Evolutionary conservation across 2,113 vertebrate genomes (phyloP).

Genomic region (Beaufortia kweichowensis): DNA sequence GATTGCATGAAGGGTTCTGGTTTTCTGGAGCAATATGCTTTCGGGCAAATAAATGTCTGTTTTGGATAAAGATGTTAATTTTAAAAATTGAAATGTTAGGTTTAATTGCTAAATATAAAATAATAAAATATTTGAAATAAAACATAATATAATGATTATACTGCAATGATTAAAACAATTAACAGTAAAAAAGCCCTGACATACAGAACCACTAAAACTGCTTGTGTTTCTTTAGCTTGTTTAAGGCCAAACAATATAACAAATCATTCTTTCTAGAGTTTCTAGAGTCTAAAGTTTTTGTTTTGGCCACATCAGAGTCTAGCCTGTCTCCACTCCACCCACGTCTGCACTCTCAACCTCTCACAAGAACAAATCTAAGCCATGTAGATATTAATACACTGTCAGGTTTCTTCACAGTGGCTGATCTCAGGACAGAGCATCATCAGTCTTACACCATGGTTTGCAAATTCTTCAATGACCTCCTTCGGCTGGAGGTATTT

Average conservation of each 20-base stretch:
- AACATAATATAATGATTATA: not conserved
- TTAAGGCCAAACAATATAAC: conserved; percentile 21
- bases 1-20: conserved; percentile 23
- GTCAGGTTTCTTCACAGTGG: conserved; percentile 58
- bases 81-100: too few species aligned
- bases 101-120: too few species aligned
- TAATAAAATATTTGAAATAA: not conserved
- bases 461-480: conserved; percentile 53
- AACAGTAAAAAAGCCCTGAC: too few species aligned
- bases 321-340: conserved; percentile 22
- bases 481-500: conserved; percentile 49
- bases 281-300: conserved; percentile 26
- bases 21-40: not conserved
- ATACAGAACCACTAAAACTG: not conserved
- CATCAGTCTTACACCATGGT: conserved; percentile 53
- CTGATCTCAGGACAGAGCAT: conserved; percentile 53
- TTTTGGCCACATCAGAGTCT: conserved; percentile 13
- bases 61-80: too few species aligned
- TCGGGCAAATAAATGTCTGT: not conserved
- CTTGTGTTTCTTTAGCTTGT: not conserved
- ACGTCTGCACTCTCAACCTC: conserved; percentile 37
- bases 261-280: conserved; percentile 42
- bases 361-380: conserved; percentile 39
- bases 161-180: not conserved
- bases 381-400: conserved; percentile 60